Percentiles rank a stretch among this genome's conserved stretches.
phyloP scores from a whole-genome alignment of 2,113 vertebrate genomes.

The Hemichromis elongatus region DNA sequence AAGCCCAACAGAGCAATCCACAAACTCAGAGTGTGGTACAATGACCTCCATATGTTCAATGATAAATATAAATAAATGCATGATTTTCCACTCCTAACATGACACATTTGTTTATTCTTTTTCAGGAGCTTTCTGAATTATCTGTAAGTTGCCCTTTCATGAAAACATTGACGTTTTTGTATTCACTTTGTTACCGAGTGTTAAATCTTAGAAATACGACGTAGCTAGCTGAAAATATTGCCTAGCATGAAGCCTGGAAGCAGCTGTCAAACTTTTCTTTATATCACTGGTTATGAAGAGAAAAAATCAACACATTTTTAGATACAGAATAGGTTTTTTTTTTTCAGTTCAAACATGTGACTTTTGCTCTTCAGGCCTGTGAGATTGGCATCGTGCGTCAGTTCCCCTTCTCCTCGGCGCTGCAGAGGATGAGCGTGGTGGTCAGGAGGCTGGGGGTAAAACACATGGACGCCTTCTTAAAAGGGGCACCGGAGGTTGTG shows the following conservation, averaged over 20 bases:
- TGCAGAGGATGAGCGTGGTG: slow-evolving; percentile 94
- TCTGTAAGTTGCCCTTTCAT: slow-evolving; percentile 70
- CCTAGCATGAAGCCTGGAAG: not conserved
- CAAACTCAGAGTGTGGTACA: slow-evolving; percentile 82
- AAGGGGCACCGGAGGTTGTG: slow-evolving; percentile 91
- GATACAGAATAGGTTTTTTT: not conserved
- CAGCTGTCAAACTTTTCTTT: not conserved
- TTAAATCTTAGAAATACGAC: not conserved
- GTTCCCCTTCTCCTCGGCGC: slow-evolving; percentile 90
- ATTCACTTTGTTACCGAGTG: not conserved
- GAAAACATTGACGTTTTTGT: not conserved
- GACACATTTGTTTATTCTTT: not conserved
- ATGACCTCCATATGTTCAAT: not conserved
- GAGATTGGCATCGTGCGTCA: slow-evolving; percentile 94
- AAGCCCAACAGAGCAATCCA: slow-evolving; percentile 59
- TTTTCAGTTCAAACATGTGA: not conserved
- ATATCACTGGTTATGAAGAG: not conserved
- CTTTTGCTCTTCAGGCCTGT: slow-evolving; percentile 72
- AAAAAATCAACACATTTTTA: not conserved
- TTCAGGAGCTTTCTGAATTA: slow-evolving; percentile 85
- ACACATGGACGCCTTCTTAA: slow-evolving; percentile 90
- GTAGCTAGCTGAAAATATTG: not conserved
- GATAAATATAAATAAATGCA: not conserved
- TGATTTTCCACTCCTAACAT: not conserved
- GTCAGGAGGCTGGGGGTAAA: slow-evolving; percentile 84